Percentiles rank a stretch among this genome's conserved stretches.
Conservation (phyloP, 2,797 vertebrate genomes). For the Numenius phaeopus region DNA sequence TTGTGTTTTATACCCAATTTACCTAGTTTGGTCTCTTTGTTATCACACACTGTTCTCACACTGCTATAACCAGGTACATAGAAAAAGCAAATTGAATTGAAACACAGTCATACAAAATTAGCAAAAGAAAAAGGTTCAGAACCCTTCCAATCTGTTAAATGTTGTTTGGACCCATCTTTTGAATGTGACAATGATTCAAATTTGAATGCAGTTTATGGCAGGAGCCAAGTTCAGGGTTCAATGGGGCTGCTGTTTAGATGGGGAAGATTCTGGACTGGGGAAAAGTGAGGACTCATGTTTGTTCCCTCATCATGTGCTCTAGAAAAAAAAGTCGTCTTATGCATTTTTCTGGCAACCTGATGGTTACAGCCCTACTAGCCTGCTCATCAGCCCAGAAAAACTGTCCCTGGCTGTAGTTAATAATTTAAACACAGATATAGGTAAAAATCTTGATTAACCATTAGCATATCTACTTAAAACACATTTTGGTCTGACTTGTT, state of each 20-base stretch:
- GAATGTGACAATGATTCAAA: not conserved
- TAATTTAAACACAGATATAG: not conserved
- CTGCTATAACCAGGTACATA: not conserved
- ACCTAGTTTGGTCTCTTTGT: not conserved
- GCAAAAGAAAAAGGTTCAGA: not conserved
- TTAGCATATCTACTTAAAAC: not conserved
- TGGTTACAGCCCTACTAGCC: not conserved
- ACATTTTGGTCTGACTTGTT: not conserved
- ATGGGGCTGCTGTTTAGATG: not conserved
- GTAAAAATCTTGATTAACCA: not conserved
- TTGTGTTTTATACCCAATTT: not conserved
- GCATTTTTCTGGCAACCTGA: not conserved
- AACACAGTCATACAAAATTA: not conserved
- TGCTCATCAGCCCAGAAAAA: not conserved
- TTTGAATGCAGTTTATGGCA: not conserved
- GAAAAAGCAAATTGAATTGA: not conserved
- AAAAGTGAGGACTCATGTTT: accelerated
- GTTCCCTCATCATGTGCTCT: not conserved
- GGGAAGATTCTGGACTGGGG: not conserved
- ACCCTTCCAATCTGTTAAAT: not conserved
- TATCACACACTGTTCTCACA: not conserved
- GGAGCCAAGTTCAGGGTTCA: accelerated
- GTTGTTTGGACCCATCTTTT: not conserved
- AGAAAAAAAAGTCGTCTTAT: not conserved
- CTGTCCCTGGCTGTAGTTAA: not conserved